These are phyloP conservation scores for Loris lydekkerianus DNA, from an alignment of 2,797 vertebrate species.

Conservation along the genomic window DNA sequence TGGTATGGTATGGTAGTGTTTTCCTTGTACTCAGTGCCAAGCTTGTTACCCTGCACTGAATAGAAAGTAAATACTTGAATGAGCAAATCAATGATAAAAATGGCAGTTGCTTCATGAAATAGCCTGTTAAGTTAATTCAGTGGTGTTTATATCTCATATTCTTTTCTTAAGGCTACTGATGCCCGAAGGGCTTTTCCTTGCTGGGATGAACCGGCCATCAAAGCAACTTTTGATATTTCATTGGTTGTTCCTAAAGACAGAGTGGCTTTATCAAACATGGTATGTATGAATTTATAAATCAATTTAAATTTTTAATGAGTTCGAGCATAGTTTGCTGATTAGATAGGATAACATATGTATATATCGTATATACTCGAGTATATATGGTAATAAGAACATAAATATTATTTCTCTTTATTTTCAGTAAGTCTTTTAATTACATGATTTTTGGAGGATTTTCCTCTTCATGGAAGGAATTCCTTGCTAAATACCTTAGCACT, in stretches of 20 bases:
- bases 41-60: neutral
- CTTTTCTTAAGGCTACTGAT: conserved; percentile 94
- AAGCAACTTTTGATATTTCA: conserved; percentile 98
- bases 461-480: neutral
- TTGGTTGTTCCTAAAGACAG: conserved; percentile 98
- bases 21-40: conserved; percentile 32
- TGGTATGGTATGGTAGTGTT: neutral
- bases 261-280: conserved; percentile 99
- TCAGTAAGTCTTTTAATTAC: conserved; percentile 32
- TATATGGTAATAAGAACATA: neutral
- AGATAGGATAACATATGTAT: neutral
- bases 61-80: conserved; percentile 59
- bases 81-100: conserved; percentile 39
- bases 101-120: conserved; percentile 47
- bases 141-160: conserved; percentile 64
- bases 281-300: conserved; percentile 86
- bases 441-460: conserved; percentile 30
- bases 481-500: conserved; percentile 8
- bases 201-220: conserved; percentile 99
- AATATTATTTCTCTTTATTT: conserved; percentile 52
- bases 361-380: neutral
- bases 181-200: conserved; percentile 99
- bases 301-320: conserved; percentile 40
- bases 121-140: conserved; percentile 37
- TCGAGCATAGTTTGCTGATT: conserved; percentile 42